Conservation (phyloP, 2,113 vertebrate species). For the Pycnonotus jocosus region DNA sequence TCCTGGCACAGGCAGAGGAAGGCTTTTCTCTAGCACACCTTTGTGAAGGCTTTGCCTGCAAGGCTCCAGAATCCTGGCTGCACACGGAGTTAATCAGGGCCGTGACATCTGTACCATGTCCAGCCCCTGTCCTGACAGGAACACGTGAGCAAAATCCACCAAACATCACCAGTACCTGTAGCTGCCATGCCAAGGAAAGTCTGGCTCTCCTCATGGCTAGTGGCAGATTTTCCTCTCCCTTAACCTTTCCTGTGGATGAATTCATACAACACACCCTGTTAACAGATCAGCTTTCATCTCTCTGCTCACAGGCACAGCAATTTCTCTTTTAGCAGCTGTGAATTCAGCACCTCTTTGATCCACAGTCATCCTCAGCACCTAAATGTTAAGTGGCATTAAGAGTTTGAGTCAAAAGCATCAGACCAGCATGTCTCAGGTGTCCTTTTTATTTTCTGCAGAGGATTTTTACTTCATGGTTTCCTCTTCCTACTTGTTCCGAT, state of each 20-base stretch:
- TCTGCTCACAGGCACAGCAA: neutral
- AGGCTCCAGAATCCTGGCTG: neutral
- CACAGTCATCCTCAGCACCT: neutral
- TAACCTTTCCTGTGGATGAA: neutral
- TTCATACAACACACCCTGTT: neutral
- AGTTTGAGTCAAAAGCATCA: neutral
- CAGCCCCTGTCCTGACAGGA: neutral
- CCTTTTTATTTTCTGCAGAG: neutral
- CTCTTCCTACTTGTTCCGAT: neutral
- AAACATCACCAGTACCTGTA: neutral
- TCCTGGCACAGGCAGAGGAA: neutral
- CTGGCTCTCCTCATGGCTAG: neutral
- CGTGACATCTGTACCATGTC: neutral
- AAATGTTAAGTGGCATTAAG: constrained; percentile 15
- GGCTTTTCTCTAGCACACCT: constrained; percentile 27
- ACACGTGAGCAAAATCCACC: neutral
- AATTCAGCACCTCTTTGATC: constrained; percentile 19
- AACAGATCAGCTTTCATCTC: neutral
- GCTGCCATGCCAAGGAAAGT: neutral
- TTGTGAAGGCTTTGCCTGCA: neutral
- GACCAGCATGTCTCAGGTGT: neutral
- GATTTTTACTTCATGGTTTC: neutral
- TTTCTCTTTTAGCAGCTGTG: neutral
- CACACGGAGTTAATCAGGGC: neutral
- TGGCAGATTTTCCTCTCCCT: neutral